A percentile compares a stretch with the other conserved stretches of the same genome.
Conservation (phyloP, 2,888 invertebrate species). For the Zaprionus obscuricornis region DNA sequence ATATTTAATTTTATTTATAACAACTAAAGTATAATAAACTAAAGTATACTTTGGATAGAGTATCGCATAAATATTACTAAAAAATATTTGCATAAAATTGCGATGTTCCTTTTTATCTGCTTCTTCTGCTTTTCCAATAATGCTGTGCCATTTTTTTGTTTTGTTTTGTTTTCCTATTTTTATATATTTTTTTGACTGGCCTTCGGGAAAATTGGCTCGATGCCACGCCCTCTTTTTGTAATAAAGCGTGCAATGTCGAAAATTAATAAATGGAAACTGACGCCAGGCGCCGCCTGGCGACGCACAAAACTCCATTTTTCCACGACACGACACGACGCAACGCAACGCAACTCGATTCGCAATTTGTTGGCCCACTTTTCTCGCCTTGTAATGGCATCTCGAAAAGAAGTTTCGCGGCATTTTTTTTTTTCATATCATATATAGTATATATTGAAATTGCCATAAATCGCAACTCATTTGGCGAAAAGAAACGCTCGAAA, state of each 20-base stretch:
- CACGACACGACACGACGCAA: not conserved
- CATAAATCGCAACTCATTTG: constrained; percentile 52
- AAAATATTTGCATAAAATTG: constrained; percentile 54
- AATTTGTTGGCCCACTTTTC: constrained; percentile 42
- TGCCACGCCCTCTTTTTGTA: constrained; percentile 53
- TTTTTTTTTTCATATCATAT: constrained; percentile 14
- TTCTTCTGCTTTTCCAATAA: constrained; percentile 3
- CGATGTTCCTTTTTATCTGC: constrained; percentile 3
- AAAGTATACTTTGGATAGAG: too few relatives aligned
- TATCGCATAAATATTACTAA: constrained; percentile 28
- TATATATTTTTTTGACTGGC: constrained; percentile 17
- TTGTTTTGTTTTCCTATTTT: not conserved
- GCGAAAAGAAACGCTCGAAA: constrained; percentile 18
- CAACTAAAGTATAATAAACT: too few relatives aligned
- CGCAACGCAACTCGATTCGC: constrained; percentile 5
- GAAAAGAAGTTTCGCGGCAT: constrained; percentile 29
- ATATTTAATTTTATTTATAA: too few relatives aligned
- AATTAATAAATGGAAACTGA: constrained; percentile 67
- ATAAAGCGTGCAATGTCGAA: constrained; percentile 59
- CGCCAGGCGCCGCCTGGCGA: constrained; percentile 23
- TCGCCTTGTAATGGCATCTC: constrained; percentile 40
- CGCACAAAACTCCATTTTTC: constrained; percentile 26
- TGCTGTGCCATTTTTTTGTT: constrained; percentile 11
- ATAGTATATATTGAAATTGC: constrained; percentile 43
- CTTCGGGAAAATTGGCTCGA: constrained; percentile 44